Evolutionary conservation across 2,113 vertebrate genomes (phyloP).

Genomic region (Sinosuthora webbiana): DNA sequence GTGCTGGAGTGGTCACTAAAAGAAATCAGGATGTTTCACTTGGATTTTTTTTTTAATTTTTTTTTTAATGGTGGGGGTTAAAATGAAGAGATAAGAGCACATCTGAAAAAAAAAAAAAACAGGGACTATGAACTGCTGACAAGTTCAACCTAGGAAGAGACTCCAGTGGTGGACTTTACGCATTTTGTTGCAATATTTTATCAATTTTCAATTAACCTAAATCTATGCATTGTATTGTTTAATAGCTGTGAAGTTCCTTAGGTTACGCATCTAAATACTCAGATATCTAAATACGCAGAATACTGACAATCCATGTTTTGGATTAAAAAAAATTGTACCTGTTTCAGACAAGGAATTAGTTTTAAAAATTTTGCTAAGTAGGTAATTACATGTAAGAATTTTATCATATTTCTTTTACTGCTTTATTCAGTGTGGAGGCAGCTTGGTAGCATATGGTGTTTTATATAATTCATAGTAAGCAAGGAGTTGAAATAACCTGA

Average conservation of each 20-base stretch:
- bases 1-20: neutral
- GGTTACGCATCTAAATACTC: neutral
- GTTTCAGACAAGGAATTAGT: neutral
- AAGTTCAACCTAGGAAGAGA: neutral
- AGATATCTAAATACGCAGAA: neutral
- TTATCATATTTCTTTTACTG: neutral
- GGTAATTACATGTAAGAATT: neutral
- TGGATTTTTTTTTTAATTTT: neutral
- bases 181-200: neutral
- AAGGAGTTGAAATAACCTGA: neutral
- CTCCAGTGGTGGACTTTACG: neutral
- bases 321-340: neutral
- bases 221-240: neutral
- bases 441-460: neutral
- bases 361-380: neutral
- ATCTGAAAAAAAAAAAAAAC: neutral
- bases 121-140: neutral
- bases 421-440: neutral
- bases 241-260: neutral
- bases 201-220: neutral
- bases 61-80: accelerated
- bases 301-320: neutral
- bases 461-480: neutral
- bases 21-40: accelerated
- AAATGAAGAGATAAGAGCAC: neutral